Conservation (phyloP, 2,888 invertebrate genomes). For the Luperina nickerlii region DNA sequence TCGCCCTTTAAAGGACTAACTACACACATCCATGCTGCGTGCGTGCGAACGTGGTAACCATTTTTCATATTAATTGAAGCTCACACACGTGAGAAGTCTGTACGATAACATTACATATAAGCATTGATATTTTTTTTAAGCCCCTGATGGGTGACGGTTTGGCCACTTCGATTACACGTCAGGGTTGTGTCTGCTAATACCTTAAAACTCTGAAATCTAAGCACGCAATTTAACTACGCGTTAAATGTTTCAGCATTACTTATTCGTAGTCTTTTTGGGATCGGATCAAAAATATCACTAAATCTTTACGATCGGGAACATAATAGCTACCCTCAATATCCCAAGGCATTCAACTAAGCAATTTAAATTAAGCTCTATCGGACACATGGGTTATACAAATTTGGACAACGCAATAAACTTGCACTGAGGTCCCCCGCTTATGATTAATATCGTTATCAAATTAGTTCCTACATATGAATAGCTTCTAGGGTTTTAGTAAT, state of each 20-base stretch:
- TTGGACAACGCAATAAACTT: slow-evolving; percentile 72
- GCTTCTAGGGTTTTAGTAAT: slow-evolving; percentile 28
- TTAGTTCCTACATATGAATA: slow-evolving; percentile 55
- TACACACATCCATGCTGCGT: no score
- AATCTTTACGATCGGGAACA: slow-evolving; percentile 1
- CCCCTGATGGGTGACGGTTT: background rate
- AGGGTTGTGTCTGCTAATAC: background rate
- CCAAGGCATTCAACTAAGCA: slow-evolving; percentile 69
- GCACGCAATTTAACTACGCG: background rate
- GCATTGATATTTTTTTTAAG: background rate
- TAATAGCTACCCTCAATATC: slow-evolving; percentile 65
- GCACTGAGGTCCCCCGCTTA: slow-evolving; percentile 60
- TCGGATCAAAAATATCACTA: background rate
- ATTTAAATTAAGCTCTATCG: slow-evolving; percentile 71
- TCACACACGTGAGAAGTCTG: background rate
- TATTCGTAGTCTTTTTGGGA: background rate
- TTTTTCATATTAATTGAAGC: background rate
- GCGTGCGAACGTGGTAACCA: background rate
- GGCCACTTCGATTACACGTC: background rate
- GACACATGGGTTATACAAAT: slow-evolving; percentile 68
- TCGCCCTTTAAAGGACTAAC: background rate
- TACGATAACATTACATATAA: background rate
- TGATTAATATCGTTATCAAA: slow-evolving; percentile 70
- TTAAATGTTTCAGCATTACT: slow-evolving; percentile 3
- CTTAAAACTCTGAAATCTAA: background rate